These are phyloP conservation scores for Mythimna ferrago DNA, from an alignment of 2,888 invertebrate genomes.

Conservation along the genomic window DNA sequence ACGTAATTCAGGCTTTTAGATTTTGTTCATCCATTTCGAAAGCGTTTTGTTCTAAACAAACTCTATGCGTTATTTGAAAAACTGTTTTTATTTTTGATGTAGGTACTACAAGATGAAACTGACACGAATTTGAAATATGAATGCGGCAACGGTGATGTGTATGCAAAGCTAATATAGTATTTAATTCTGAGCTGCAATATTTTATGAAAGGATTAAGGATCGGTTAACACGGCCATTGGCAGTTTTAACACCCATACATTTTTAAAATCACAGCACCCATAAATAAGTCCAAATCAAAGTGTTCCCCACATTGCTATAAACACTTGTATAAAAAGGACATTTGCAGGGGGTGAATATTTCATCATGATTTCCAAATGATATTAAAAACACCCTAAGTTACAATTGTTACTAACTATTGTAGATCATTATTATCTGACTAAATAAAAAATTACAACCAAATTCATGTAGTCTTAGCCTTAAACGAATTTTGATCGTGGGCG, in stretches of 20 bases:
- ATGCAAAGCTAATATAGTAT: background rate
- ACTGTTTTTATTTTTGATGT: background rate
- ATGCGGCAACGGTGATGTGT: too few relatives aligned
- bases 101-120: background rate
- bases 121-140: background rate
- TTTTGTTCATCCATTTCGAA: constrained; percentile 41
- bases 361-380: too few relatives aligned
- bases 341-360: too few relatives aligned
- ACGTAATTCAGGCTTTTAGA: constrained; percentile 45
- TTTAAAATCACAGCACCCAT: background rate
- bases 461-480: background rate
- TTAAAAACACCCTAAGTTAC: too few relatives aligned
- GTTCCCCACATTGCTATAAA: too few relatives aligned
- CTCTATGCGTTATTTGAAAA: background rate
- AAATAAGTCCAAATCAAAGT: too few relatives aligned
- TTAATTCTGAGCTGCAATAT: background rate
- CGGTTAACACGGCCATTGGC: background rate
- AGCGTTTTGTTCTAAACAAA: constrained; percentile 31
- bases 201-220: background rate
- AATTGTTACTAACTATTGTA: too few relatives aligned
- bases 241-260: background rate
- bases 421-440: too few relatives aligned
- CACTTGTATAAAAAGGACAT: too few relatives aligned
- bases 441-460: too few relatives aligned
- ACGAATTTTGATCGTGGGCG: background rate